Evolutionary conservation across 2,797 vertebrate species (phyloP).

Genomic region (Chiroxiphia lanceolata): DNA sequence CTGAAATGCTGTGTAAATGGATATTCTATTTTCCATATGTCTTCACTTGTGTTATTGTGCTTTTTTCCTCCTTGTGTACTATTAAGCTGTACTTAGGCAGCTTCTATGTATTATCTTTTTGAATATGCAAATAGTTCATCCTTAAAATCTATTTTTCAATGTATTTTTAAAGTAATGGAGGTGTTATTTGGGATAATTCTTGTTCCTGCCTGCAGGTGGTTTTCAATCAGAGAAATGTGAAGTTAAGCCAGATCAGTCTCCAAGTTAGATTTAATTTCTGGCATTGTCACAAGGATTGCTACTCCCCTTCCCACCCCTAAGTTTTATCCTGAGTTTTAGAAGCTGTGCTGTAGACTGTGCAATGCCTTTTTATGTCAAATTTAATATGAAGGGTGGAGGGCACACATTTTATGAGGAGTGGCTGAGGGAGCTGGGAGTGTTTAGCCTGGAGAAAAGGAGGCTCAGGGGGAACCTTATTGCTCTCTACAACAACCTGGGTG

Average conservation of each 20-base stretch:
- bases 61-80: not conserved
- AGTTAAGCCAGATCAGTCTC: not conserved
- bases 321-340: not conserved
- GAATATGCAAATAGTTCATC: not conserved
- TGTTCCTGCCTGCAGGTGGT: not conserved
- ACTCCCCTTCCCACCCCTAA: rapidly evolving
- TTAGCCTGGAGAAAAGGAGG: not conserved
- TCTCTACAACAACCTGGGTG: not conserved
- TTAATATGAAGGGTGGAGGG: not conserved
- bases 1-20: not conserved
- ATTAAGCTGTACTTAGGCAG: not conserved
- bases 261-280: not conserved
- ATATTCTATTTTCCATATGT: not conserved
- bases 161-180: not conserved
- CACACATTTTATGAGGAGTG: not conserved
- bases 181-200: not conserved
- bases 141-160: not conserved
- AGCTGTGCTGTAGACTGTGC: not conserved
- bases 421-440: not conserved
- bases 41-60: not conserved
- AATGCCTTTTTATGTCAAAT: not conserved
- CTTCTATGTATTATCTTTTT: not conserved
- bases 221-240: not conserved
- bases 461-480: not conserved
- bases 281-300: not conserved